phyloP scores from a whole-genome alignment of 1,140 invertebrate genomes.

The Anoplophora glabripennis region DNA sequence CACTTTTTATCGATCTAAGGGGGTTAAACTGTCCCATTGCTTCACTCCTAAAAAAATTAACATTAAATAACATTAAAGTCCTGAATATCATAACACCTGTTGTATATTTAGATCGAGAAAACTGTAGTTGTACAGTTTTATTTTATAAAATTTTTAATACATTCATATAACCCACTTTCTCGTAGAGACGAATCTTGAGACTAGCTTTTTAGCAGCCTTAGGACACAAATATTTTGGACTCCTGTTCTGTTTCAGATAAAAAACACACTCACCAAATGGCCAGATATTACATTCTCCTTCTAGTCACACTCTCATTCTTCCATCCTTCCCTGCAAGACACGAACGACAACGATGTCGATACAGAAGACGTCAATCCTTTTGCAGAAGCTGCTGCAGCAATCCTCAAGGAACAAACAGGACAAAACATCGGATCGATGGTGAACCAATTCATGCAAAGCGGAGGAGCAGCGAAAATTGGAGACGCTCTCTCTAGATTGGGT shows the following conservation, averaged over 20 bases:
- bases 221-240: no score
- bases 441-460: slow-evolving; percentile 58
- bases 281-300: slow-evolving; percentile 13
- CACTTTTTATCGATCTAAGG: no score
- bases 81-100: no score
- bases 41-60: no score
- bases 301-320: slow-evolving; percentile 19
- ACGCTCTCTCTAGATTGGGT: slow-evolving; percentile 28
- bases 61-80: no score
- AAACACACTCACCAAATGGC: slow-evolving; percentile 15
- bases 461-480: slow-evolving; percentile 42
- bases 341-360: slow-evolving; percentile 15
- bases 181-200: no score
- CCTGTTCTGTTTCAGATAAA: slow-evolving; percentile 12
- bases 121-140: no score
- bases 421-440: slow-evolving; percentile 52
- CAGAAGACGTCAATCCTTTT: slow-evolving; percentile 9
- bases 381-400: slow-evolving; percentile 14
- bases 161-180: no score
- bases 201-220: no score
- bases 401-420: slow-evolving; percentile 51
- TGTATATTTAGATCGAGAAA: no score
- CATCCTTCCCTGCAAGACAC: slow-evolving; percentile 13
- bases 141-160: no score
- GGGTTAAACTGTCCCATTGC: no score